Percentiles rank a stretch among this genome's conserved stretches.
Evolutionary conservation across 2,888 invertebrate genomes (phyloP).

Genomic region (Habroteleia sp.): DNA sequence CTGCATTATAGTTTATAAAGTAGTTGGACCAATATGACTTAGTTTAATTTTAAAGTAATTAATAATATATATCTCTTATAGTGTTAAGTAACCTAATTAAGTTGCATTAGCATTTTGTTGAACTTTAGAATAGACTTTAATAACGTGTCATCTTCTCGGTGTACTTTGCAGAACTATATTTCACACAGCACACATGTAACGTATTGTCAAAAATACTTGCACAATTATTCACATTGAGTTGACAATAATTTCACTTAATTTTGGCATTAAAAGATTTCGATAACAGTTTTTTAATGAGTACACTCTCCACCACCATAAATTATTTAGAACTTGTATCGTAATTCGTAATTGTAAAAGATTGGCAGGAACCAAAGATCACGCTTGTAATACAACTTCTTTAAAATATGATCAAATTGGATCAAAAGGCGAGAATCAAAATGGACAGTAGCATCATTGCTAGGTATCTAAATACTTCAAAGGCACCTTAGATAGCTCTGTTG

Average conservation of each 20-base stretch:
- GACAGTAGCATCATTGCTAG: constrained; percentile 48
- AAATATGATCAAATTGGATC: constrained; percentile 60
- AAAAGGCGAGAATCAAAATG: constrained; percentile 57
- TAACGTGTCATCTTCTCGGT: constrained; percentile 40
- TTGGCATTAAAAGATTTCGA: constrained; percentile 32
- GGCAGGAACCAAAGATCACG: constrained; percentile 62
- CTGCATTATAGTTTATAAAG: too few species aligned
- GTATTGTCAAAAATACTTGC: constrained; percentile 50
- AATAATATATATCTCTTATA: constrained; percentile 2
- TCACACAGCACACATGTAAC: constrained; percentile 33
- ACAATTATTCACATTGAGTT: constrained; percentile 28
- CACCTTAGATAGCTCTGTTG: constrained; percentile 71
- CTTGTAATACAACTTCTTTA: constrained; percentile 35
- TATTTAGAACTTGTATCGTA: constrained; percentile 13
- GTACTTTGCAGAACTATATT: constrained; percentile 38
- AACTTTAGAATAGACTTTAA: constrained; percentile 18
- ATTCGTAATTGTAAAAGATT: constrained; percentile 51
- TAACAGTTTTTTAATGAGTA: constrained; percentile 32
- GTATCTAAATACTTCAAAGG: constrained; percentile 69
- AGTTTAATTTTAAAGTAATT: constrained; percentile 1
- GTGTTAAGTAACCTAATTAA: constrained; percentile 29
- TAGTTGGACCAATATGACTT: too few species aligned
- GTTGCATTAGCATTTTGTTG: constrained; percentile 7
- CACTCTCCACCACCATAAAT: constrained; percentile 41
- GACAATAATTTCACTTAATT: constrained; percentile 53